Evolutionary conservation across 2,113 vertebrate genomes (phyloP), one percentile per base, ranked within the genome.

Genomic region (Crotalus tigris): DNA sequence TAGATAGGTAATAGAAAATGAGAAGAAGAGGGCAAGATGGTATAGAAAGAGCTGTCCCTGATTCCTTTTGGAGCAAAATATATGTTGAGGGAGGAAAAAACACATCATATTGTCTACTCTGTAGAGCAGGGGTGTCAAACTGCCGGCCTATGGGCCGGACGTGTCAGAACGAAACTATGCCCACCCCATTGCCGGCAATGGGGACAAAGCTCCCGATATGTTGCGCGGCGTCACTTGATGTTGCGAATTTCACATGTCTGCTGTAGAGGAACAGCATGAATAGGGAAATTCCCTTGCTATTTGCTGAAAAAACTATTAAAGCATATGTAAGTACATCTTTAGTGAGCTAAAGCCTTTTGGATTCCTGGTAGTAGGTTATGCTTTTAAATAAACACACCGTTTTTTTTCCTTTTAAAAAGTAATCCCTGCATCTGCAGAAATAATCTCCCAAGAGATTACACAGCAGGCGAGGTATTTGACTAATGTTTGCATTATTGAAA

Each of bases 21-120:
- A 81, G 7, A 81, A 39, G 87, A 51, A 7, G 86, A 92, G 13
- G 49, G 1, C 49, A 58, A 46, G 2, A 61, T 51, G 2, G 0
- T 90, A 21, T 1, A 53, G 21, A 26, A 0, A 0, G 87, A 11
- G 87, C 0, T 10, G 5, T 3, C 0, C 17, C 17, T 3, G 7
- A 11, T 91, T 64, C 87, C 33, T 59, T 93, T 85, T 92, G 55
- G 58, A 75, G 61, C 61, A 54, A 92, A 81, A 88, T 49, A 6
- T 44, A 15, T 9, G 17, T 69, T 90, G 51, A 13, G 29, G 64
- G 55, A 92, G 69, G 33, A 61, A 89, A 90, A 54, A 85, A 58
- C n/a, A 39, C 58, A 6, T 29, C 46, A 61, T 24, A 61, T 53
- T 19, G 58, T 46, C 5, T 17, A 24, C 7, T 53, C 2, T 54